Base-by-base conservation (phyloP, 2,888 invertebrate species). In the Sphaerophoria rueppellii region DNA sequence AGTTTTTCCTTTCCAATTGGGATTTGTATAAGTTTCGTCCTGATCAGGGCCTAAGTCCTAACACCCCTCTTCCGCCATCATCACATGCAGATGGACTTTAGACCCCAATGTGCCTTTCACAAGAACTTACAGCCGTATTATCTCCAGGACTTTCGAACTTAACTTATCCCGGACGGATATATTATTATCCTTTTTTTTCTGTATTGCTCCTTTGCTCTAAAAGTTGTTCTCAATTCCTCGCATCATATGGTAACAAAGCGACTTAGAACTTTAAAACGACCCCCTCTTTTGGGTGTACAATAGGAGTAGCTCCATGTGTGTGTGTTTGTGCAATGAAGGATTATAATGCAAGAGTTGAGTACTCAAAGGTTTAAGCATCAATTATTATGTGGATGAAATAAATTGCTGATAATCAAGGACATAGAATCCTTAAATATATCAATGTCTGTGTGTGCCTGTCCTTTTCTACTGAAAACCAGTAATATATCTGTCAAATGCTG, bases 121-220 rank as follows among this genome's bases (percentile, higher is more conserved):
- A 63, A 77, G 70, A 85, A 80, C 72, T 73, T 71, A 70, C 69
- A 76, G 61, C 65, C 75, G 85, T 70, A 85, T 81, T 81, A 85
- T 85, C 80, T 85, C 57, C 48, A 81, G 73, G 80, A 85, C 81
- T 85, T 85, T 73, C 73, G 76, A 80, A 77, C 80, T 85, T 77
- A 81, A 77, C 73, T 76, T 81, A 72, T 70, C 63, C 54, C 69
- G 63, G 69, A 85, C 69, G 63, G 69, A 85, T 85, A 69, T 83
- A 63, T 80, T 80, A 83, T 83, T 43, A 80, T 34, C 54, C 37
- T 67, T 61, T 65, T 58, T 58, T 60, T 43, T 43, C 12, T 43
- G 43, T 9, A 4, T 58, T 46, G 12, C 48, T 74, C 16, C 9
- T 46, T 57, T 58, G 46, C 46, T 54, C 4, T 24, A 24, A 78